Percentiles rank a stretch among this genome's conserved stretches.
These are phyloP conservation scores for Drosophila prostipennis DNA, from an alignment of 2,888 invertebrate genomes.

Conservation along the genomic window DNA sequence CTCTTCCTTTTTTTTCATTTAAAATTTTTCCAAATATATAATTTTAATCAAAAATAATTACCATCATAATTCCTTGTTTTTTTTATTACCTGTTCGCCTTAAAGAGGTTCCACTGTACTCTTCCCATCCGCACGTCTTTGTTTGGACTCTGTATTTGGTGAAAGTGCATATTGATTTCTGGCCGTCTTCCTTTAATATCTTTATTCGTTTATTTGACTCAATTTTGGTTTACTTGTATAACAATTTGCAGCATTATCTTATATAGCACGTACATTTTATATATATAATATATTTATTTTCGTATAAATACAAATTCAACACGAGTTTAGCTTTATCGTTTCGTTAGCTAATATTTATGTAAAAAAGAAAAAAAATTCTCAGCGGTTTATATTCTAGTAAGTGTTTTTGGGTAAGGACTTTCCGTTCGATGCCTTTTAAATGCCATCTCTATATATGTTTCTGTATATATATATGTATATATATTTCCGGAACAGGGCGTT, in stretches of 20 bases:
- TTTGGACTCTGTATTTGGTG: conserved; percentile 28
- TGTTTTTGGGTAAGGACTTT: conserved; percentile 8
- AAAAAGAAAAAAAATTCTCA: conserved; percentile 17
- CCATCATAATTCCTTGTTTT: too few species aligned
- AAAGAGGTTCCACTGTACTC: background rate
- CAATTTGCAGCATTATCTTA: conserved; percentile 67
- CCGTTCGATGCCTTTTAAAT: conserved; percentile 14
- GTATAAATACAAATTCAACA: conserved; percentile 68
- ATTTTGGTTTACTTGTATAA: conserved; percentile 66
- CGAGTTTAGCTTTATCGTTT: conserved; percentile 24
- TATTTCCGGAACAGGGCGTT: conserved; percentile 19
- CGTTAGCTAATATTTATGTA: conserved; percentile 31
- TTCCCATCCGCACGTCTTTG: conserved; percentile 13
- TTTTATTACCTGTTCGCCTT: background rate
- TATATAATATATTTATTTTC: conserved; percentile 32
- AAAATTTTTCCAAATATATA: too few species aligned
- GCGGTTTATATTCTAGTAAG: conserved; percentile 16
- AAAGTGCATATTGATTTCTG: conserved; percentile 35
- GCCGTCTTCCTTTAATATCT: conserved; percentile 22
- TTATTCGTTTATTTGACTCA: conserved; percentile 29
- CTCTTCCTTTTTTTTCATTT: too few species aligned
- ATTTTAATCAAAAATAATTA: too few species aligned
- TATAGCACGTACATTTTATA: conserved; percentile 40
- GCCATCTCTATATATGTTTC: conserved; percentile 3
- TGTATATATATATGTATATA: background rate